Evolutionary conservation across 2,888 invertebrate species (phyloP), one percentile per base, ranked within the genome.

Genomic region (Sphecodes monilicornis): DNA sequence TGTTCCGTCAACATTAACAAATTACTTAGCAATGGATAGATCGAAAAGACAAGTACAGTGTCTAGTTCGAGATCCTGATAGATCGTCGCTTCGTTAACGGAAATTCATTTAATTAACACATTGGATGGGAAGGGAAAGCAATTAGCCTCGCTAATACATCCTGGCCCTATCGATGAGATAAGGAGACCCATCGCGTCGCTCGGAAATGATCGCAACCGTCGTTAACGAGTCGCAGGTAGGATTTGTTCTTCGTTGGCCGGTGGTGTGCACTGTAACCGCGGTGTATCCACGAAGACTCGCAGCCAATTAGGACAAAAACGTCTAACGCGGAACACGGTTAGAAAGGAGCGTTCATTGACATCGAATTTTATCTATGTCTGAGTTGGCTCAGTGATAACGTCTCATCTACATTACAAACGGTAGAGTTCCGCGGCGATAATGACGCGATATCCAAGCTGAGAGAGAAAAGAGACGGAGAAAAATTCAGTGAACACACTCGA

Each of bases 321-420:
- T 75, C 76, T 78, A 76, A 86, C 57, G 76, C 70, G 78, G 71
- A 77, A 57, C 68, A 41, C 84, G 74, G 71, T 71, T 70, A 54
- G 64, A 81, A 80, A 78, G 80, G 60, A 73, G 76, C 89, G 89
- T 89, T 87, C 89, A 71, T 89, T 86, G 89, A 86, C 88, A 85
- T 86, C 83, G 81, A 85, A 84, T 54, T 88, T 89, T 89, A 89
- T 89, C 89, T 88, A 73, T 76, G 71, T 71, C 68, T 76, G 80
- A 85, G 89, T 87, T 78, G 60, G 75, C 74, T 82, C 78, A 39
- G 22, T 71, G 89, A 89, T 89, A 89, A 88, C 82, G 73, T 64
- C 79, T 84, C 86, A 84, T 84, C 78, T 84, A 69, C 86, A 77
- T 86, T 72, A 86, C 76, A 79, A 86, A 86, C 81, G 86, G 75